Conservation (phyloP, 2,797 vertebrate genomes). For the Lagorchestes hirsutus region DNA sequence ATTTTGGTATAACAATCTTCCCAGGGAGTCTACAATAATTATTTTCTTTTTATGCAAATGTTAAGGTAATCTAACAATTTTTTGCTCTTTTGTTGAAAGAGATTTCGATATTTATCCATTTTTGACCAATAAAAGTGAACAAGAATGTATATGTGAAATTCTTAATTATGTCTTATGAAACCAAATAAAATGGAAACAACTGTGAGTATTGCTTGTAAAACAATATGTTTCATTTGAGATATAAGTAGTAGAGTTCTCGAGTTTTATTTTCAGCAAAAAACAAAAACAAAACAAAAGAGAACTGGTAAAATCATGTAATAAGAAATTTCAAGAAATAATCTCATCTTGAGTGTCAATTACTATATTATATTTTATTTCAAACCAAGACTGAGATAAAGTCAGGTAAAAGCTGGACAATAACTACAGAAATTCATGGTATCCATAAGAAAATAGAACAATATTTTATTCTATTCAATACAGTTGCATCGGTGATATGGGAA, state of each 20-base stretch:
- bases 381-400: neutral
- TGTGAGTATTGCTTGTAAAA: neutral
- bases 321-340: neutral
- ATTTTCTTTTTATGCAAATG: neutral
- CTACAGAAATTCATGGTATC: neutral
- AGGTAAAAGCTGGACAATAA: neutral
- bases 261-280: slow-evolving; percentile 16
- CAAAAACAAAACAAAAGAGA: neutral
- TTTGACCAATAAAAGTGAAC: neutral
- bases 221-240: neutral
- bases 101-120: neutral
- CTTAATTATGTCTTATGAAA: slow-evolving; percentile 32
- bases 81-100: neutral
- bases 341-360: neutral
- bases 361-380: slow-evolving; percentile 5
- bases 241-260: neutral
- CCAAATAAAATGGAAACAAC: neutral
- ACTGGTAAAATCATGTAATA: neutral
- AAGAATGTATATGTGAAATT: neutral
- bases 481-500: neutral
- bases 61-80: neutral
- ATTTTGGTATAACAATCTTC: neutral
- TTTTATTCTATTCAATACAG: neutral
- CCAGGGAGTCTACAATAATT: neutral
- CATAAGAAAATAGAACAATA: neutral